Conservation (phyloP, 1,140 invertebrate genomes). For the Caerostris darwini region DNA sequence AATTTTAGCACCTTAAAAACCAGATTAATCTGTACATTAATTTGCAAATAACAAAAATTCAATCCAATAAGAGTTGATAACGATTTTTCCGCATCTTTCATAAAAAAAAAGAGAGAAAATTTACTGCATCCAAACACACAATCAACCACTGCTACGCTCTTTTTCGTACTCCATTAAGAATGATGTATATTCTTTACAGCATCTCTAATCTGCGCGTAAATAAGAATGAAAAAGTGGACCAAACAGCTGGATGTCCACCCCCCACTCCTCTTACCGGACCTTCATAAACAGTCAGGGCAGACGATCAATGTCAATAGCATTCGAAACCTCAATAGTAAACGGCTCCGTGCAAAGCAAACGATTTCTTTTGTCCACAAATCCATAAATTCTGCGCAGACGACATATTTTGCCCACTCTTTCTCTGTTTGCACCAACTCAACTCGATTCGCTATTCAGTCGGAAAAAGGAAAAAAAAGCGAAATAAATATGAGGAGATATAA, state of each 20-base stretch:
- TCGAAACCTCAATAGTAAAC: constrained; percentile 71
- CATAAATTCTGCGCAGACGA: constrained; percentile 64
- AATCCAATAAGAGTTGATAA: no score
- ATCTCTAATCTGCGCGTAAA: constrained; percentile 53
- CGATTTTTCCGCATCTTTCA: no score
- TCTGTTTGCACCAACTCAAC: constrained; percentile 63
- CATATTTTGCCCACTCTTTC: constrained; percentile 70
- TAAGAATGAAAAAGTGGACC: constrained; percentile 62
- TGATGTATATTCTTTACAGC: constrained; percentile 47
- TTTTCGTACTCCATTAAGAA: constrained; percentile 50
- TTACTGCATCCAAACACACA: not conserved
- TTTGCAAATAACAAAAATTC: no score
- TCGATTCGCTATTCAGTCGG: not conserved
- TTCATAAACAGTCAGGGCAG: constrained; percentile 37
- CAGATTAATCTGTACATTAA: no score
- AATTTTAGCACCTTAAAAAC: no score
- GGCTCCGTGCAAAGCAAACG: constrained; percentile 57
- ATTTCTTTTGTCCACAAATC: constrained; percentile 67
- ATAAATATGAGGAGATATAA: constrained; percentile 22
- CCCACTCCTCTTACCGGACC: not conserved
- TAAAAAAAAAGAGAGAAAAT: not conserved
- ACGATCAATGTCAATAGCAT: constrained; percentile 71
- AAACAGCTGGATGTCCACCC: constrained; percentile 48
- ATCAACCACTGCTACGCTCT: not conserved
- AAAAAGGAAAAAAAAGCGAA: not conserved